These are phyloP conservation scores for Melanostoma scalare DNA, from an alignment of 2,888 invertebrate species.

Conservation along the genomic window DNA sequence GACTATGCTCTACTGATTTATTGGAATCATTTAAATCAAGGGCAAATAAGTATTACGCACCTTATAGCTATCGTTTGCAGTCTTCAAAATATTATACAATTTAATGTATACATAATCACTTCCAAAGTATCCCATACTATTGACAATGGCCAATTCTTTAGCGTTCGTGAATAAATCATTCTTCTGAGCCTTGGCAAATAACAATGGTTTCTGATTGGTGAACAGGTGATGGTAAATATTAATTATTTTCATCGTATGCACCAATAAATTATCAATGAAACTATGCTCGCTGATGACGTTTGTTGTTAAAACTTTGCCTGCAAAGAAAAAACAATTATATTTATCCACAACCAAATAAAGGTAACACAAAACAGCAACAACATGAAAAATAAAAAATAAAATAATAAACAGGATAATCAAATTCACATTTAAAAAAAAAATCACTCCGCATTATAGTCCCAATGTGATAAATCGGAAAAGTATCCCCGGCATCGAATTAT, in stretches of 20 bases:
- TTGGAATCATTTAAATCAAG: not conserved
- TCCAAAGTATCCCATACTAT: conserved; percentile 85
- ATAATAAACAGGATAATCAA: conserved; percentile 19
- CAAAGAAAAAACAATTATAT: conserved; percentile 53
- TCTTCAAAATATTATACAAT: conserved; percentile 90
- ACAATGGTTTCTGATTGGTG: conserved; percentile 80
- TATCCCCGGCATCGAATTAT: conserved; percentile 63
- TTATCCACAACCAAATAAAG: conserved; percentile 74
- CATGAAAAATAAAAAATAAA: conserved; percentile 30
- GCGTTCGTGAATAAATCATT: conserved; percentile 79
- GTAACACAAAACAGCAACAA: conserved; percentile 57
- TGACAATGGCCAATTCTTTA: conserved; percentile 77
- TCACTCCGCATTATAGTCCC: conserved; percentile 40
- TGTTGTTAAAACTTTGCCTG: conserved; percentile 73
- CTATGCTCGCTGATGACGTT: conserved; percentile 70
- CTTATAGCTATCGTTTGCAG: conserved; percentile 94
- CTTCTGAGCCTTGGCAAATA: conserved; percentile 78
- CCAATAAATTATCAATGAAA: conserved; percentile 77
- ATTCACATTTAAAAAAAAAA: conserved; percentile 42
- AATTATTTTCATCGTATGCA: conserved; percentile 80
- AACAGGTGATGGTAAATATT: conserved; percentile 82
- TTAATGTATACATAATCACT: conserved; percentile 91
- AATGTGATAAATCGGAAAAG: conserved; percentile 56
- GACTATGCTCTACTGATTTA: not conserved
- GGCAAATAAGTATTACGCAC: conserved; percentile 81